phyloP scores from a whole-genome alignment of 2,113 vertebrate genomes.

The Plestiodon gilberti region DNA sequence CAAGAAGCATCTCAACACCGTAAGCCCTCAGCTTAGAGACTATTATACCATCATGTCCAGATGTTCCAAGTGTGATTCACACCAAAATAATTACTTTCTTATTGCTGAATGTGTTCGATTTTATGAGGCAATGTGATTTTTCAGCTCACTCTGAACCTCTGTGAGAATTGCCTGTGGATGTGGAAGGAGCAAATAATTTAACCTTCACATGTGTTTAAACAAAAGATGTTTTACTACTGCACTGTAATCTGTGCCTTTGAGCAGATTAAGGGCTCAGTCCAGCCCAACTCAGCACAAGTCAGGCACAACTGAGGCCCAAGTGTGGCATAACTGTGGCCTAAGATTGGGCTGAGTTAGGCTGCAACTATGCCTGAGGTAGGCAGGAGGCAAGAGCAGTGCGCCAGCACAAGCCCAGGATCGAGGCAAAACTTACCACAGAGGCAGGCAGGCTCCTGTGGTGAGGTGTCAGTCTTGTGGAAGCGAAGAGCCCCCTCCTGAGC shows the following conservation, averaged over 20 bases:
- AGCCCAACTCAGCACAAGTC: too few relatives aligned
- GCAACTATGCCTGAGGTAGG: too few relatives aligned
- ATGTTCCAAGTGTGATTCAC: background rate
- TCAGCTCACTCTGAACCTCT: background rate
- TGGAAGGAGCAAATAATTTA: background rate
- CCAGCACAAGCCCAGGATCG: too few relatives aligned
- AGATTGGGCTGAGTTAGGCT: too few relatives aligned
- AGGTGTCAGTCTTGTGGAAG: too few relatives aligned
- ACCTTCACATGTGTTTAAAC: background rate
- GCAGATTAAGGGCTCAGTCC: background rate
- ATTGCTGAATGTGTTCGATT: background rate
- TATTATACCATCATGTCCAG: background rate
- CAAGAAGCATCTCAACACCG: background rate
- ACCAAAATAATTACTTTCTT: background rate
- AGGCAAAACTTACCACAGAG: too few relatives aligned
- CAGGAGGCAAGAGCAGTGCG: too few relatives aligned
- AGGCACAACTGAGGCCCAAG: too few relatives aligned
- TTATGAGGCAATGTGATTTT: background rate
- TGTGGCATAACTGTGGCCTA: too few relatives aligned
- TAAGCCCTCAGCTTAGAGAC: background rate
- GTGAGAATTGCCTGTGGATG: background rate
- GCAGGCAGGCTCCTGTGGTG: too few relatives aligned
- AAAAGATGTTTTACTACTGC: background rate
- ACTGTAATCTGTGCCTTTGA: background rate
- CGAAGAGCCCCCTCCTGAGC: too few relatives aligned